Conservation (phyloP, 1,140 invertebrate genomes). For the Heliconius hewitsoni region DNA sequence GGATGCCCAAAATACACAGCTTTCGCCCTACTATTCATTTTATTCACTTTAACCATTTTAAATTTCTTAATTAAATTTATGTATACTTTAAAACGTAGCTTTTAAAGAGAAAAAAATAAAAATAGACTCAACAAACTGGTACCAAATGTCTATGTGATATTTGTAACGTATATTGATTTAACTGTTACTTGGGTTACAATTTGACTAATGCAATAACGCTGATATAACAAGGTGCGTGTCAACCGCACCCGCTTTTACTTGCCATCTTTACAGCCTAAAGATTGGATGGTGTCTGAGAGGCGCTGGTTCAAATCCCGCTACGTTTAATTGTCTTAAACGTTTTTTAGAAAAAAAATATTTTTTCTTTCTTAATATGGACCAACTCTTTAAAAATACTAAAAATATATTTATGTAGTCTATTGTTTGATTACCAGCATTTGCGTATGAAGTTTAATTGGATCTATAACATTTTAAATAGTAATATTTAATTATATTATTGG, state of each 20-base stretch:
- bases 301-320: too few species aligned
- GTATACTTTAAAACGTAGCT: neutral
- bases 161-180: constrained; percentile 41
- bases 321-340: neutral
- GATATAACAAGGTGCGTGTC: constrained; percentile 4
- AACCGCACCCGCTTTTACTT: neutral
- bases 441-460: too few species aligned
- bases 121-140: neutral
- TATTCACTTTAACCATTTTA: constrained; percentile 37
- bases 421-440: too few species aligned
- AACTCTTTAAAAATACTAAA: too few species aligned
- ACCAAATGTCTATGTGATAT: neutral
- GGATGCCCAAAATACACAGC: constrained; percentile 68
- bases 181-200: constrained; percentile 47
- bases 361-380: too few species aligned
- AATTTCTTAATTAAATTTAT: neutral
- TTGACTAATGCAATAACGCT: neutral
- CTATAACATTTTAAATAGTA: too few species aligned
- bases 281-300: neutral
- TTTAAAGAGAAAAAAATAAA: neutral
- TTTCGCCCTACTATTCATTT: constrained; percentile 31
- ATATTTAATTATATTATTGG: too few species aligned
- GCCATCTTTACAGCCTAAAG: neutral
- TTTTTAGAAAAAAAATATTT: too few species aligned
- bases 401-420: too few species aligned